A percentile compares a stretch with the other conserved stretches of the same genome.
These are phyloP conservation scores for Tragopan temminckii DNA, from an alignment of 2,797 vertebrate genomes.

Conservation along the genomic window DNA sequence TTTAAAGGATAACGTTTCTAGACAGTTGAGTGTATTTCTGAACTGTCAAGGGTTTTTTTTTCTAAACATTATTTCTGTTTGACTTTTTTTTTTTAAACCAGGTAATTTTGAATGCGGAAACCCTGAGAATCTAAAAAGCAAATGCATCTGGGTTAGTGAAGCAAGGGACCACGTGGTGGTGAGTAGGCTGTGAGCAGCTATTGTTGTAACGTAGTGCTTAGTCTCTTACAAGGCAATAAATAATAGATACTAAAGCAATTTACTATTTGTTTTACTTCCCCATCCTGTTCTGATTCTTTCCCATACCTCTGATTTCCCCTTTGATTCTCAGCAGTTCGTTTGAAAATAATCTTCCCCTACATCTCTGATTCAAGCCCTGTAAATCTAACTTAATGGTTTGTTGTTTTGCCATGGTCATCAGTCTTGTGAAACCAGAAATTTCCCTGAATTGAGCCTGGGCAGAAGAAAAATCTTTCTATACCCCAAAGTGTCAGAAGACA, in stretches of 20 bases:
- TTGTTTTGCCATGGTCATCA: slow-evolving; percentile 59
- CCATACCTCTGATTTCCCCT: slow-evolving; percentile 30
- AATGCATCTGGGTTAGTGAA: slow-evolving; percentile 81
- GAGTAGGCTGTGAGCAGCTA: slow-evolving; percentile 63
- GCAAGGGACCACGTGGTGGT: slow-evolving; percentile 80
- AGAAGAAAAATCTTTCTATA: slow-evolving; percentile 56
- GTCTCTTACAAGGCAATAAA: slow-evolving; percentile 53
- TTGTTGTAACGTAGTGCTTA: not conserved
- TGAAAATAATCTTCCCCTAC: slow-evolving; percentile 53
- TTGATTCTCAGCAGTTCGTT: slow-evolving; percentile 55
- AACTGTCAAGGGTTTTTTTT: not conserved
- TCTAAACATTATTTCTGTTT: not conserved
- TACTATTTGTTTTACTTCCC: slow-evolving; percentile 43
- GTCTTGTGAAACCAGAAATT: slow-evolving; percentile 58
- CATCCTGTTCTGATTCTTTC: slow-evolving; percentile 26
- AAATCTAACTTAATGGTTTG: slow-evolving; percentile 69
- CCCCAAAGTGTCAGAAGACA: slow-evolving; percentile 54
- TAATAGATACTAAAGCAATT: slow-evolving; percentile 51
- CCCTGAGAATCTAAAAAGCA: slow-evolving; percentile 83
- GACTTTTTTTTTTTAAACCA: slow-evolving; percentile 40
- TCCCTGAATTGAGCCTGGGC: slow-evolving; percentile 35
- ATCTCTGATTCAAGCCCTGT: slow-evolving; percentile 57
- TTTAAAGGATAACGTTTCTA: slow-evolving; percentile 40
- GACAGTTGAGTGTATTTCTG: slow-evolving; percentile 9
- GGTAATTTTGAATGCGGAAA: slow-evolving; percentile 87